Percentiles rank a stretch among this genome's conserved stretches.
phyloP scores from a whole-genome alignment of 2,888 invertebrate species.

The Eupsilia transversa region DNA sequence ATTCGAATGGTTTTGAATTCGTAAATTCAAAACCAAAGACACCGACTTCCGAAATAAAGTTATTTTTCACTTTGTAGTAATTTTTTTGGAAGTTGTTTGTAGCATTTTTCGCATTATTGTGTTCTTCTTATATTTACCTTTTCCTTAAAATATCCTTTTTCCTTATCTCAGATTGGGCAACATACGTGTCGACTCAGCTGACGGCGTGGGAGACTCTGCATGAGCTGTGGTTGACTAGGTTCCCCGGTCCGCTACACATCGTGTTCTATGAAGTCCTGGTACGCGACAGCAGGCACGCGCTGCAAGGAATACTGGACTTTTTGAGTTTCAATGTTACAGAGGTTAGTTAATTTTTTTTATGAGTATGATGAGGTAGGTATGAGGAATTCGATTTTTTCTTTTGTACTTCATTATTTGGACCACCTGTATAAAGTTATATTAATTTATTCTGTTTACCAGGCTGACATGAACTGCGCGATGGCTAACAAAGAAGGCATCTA shows the following conservation, averaged over 20 bases:
- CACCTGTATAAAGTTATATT: background rate
- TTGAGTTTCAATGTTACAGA: constrained; percentile 90
- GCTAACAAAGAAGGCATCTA: constrained; percentile 93
- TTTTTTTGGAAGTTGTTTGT: no score
- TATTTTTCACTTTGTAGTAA: no score
- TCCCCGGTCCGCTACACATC: constrained; percentile 92
- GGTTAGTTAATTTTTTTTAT: no score
- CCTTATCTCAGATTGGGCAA: constrained; percentile 92
- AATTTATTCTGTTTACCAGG: constrained; percentile 70
- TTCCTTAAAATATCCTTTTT: background rate
- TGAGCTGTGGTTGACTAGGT: constrained; percentile 93
- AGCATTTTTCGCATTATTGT: no score
- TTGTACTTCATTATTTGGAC: no score
- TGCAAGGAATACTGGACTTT: constrained; percentile 91
- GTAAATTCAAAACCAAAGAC: no score
- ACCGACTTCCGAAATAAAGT: no score
- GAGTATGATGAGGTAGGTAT: no score
- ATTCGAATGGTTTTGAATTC: no score
- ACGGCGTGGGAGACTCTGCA: constrained; percentile 93
- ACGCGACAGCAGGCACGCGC: constrained; percentile 90
- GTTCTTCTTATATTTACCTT: no score
- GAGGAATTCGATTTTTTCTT: no score
- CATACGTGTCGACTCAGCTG: constrained; percentile 92
- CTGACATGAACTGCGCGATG: constrained; percentile 91
- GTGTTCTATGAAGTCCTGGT: constrained; percentile 93